phyloP scores from a whole-genome alignment of 2,113 vertebrate species.

The Ivindomyrus marchei region DNA sequence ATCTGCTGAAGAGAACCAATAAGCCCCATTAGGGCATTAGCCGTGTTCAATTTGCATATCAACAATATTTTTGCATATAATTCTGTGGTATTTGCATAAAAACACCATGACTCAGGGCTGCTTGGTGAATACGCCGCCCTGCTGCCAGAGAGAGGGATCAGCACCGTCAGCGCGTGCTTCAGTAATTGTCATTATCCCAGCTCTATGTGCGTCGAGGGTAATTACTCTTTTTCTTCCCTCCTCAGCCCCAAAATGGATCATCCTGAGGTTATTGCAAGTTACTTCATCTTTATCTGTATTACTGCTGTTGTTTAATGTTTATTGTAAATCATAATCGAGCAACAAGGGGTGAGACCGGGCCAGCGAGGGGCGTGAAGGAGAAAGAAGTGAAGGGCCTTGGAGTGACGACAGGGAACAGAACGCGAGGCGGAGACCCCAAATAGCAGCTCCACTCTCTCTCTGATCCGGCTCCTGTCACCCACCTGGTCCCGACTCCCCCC shows the following conservation, averaged over 20 bases:
- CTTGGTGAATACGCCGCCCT: not conserved
- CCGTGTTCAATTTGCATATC: slow-evolving; percentile 9
- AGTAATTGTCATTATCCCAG: slow-evolving; percentile 9
- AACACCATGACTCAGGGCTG: not conserved
- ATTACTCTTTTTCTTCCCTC: not conserved
- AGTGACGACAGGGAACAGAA: not conserved
- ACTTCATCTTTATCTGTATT: slow-evolving; percentile 6
- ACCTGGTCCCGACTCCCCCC: not conserved
- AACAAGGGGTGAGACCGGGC: not conserved
- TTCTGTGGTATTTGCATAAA: slow-evolving; percentile 1
- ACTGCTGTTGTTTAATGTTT: not conserved
- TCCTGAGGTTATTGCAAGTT: not conserved
- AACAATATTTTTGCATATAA: slow-evolving; percentile 13
- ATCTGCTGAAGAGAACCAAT: not conserved
- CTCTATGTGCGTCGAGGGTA: not conserved
- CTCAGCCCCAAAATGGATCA: not conserved
- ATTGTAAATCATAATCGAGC: not conserved
- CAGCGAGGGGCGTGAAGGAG: slow-evolving; percentile 23
- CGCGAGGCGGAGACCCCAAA: no score
- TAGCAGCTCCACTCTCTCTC: not conserved
- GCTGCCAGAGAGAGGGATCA: slow-evolving; percentile 1
- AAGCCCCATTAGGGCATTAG: slow-evolving; percentile 9
- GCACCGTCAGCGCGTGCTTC: not conserved
- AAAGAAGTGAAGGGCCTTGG: slow-evolving; percentile 34
- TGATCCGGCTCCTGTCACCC: not conserved